Base-by-base conservation (phyloP, 1,140 invertebrate species). In the Drosophila carrolli region DNA sequence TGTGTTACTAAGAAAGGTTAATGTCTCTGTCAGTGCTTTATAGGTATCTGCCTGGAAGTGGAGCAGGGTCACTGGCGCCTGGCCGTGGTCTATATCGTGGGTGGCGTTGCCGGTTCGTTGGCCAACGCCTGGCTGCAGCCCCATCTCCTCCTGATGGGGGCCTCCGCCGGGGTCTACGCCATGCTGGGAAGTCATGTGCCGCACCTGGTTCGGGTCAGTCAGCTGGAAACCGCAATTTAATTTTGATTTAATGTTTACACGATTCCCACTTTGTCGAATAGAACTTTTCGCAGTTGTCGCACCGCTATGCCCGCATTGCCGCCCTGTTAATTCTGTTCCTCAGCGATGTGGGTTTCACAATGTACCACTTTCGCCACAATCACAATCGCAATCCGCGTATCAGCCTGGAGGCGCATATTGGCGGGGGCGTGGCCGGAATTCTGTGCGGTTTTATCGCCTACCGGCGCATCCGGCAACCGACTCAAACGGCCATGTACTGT, bases 141-240 rank as follows among this genome's bases (percentile, higher is more conserved):
- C 0, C 92, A 93, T 80, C 94, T 97, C 46, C 95, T 94, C 75
- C 94, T 99, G 57, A 96, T 98, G 48, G 98, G 98, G 14, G 97
- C 98, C 47, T 98, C 97, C 50, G 98, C 97, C 11, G 98, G 98
- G n/a, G 97, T 98, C 55, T 99, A 99, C 93, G 96, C 98, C 32
- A 93, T 99, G 43, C 95, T 99, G 47, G 96, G 97, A 40, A 98
- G 97, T 73, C 97, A 99, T 92, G 93, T 98, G 53, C 96, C 98
- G 23, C 97, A 97, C 93, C 94, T 98, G 55, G 95, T 97, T 90
- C 93, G 98, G 93, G 97, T 97, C 93, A 95, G 93, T 90, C 75
- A 75, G 77, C 75, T 75, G 79, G 63, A 83, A 83, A 77, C 60
- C 65, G 73, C 68, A 89, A 80, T 81, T 89, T 79, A 61, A 53